Conservation (phyloP, 2,888 invertebrate genomes). For the Branchipolynoe longqiensis region DNA sequence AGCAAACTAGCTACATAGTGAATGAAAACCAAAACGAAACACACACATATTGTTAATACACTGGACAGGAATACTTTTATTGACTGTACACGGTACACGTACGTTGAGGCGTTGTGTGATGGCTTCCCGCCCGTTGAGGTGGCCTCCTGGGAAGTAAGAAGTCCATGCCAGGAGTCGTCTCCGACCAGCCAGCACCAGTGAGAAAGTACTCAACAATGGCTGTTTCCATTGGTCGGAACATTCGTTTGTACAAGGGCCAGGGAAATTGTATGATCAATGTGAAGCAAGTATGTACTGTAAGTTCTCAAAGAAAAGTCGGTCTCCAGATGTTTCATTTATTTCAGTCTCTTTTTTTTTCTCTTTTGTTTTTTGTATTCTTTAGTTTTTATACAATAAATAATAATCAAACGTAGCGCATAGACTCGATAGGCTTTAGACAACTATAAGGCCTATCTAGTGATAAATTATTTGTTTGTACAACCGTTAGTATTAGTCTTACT, state of each 20-base stretch:
- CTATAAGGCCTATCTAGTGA: background rate
- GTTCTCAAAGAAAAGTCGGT: slow-evolving; percentile 36
- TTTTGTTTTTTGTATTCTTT: no score
- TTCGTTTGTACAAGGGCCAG: slow-evolving; percentile 16
- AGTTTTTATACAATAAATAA: slow-evolving; percentile 44
- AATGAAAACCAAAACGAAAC: background rate
- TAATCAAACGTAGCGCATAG: background rate
- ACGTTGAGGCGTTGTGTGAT: slow-evolving; percentile 49
- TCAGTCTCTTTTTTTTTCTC: no score
- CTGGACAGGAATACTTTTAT: slow-evolving; percentile 57
- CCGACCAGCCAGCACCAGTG: no score
- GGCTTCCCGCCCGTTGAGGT: slow-evolving; percentile 14
- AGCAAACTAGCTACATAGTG: no score
- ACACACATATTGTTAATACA: slow-evolving; percentile 32
- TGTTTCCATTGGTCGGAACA: slow-evolving; percentile 20
- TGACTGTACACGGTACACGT: slow-evolving; percentile 53
- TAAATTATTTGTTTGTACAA: background rate
- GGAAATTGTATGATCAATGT: background rate
- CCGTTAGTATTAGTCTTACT: background rate
- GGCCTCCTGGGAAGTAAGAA: no score
- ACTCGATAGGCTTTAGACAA: background rate
- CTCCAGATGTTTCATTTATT: background rate
- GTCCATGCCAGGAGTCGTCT: no score
- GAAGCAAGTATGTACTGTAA: slow-evolving; percentile 35
- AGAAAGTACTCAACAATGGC: no score